A percentile compares a stretch with the other conserved stretches of the same genome.
phyloP scores from a whole-genome alignment of 2,888 invertebrate genomes.

The Tetropium fuscum region DNA sequence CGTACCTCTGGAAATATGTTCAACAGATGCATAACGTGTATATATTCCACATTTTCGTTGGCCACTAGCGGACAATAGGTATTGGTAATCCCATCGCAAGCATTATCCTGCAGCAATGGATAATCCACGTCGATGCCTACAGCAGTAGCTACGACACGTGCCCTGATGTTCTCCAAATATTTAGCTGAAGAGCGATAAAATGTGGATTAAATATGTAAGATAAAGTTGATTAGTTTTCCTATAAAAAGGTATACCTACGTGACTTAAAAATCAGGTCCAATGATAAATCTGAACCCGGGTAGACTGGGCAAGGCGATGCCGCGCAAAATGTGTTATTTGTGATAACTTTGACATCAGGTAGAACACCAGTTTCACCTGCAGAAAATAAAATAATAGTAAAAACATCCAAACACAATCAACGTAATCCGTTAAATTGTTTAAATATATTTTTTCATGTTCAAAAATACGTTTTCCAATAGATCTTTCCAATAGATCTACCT shows the following conservation, averaged over 20 bases:
- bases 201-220: no score
- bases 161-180: constrained; percentile 43
- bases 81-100: constrained; percentile 44
- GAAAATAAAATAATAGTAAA: neutral
- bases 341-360: neutral
- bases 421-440: no score
- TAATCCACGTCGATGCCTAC: constrained; percentile 37
- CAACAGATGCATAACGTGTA: constrained; percentile 34
- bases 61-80: constrained; percentile 45
- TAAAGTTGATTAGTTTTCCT: no score
- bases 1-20: constrained; percentile 41
- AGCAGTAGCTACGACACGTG: constrained; percentile 32
- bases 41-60: constrained; percentile 40
- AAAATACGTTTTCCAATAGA: no score
- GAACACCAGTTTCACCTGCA: neutral
- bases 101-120: constrained; percentile 41
- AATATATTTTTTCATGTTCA: no score
- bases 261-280: neutral
- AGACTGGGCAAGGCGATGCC: constrained; percentile 4
- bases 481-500: no score
- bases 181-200: constrained; percentile 32
- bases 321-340: neutral
- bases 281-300: constrained; percentile 3
- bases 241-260: constrained; percentile 11
- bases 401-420: no score